Percentiles rank a stretch among this genome's conserved stretches.
Evolutionary conservation across 2,113 vertebrate species (phyloP).

Genomic region (Oreochromis aureus): DNA sequence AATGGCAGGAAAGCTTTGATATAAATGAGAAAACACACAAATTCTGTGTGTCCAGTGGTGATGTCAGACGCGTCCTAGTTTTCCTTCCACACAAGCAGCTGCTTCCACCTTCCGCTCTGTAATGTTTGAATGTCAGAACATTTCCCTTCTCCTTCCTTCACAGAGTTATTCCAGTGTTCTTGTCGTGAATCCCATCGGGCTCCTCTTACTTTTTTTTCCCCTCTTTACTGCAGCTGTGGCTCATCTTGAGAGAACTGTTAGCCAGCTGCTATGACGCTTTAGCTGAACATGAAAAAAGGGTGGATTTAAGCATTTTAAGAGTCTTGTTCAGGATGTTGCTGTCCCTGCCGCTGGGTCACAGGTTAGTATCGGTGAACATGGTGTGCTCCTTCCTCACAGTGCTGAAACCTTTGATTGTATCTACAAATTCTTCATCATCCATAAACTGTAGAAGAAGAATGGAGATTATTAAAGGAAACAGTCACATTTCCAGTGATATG

Average conservation of each 20-base stretch:
- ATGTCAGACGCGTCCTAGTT: fast-evolving
- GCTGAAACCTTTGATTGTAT: constrained; percentile 94
- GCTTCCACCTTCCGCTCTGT: background rate
- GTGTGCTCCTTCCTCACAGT: constrained; percentile 94
- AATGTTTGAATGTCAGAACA: background rate
- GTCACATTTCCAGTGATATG: background rate
- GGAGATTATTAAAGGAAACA: fast-evolving
- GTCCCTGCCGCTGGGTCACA: constrained; percentile 53
- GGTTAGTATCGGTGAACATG: constrained; percentile 91
- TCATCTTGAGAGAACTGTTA: background rate
- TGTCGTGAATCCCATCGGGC: background rate
- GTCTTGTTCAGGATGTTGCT: background rate
- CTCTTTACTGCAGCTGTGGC: background rate
- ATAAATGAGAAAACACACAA: background rate
- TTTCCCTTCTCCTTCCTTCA: background rate
- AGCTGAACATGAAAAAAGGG: background rate
- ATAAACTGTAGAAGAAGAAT: constrained; percentile 68
- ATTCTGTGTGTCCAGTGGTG: background rate
- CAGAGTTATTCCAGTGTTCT: background rate
- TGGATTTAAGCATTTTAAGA: background rate
- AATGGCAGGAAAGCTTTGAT: background rate
- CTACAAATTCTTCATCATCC: constrained; percentile 91
- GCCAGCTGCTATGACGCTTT: background rate
- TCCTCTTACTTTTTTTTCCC: background rate
- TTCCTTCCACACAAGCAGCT: background rate